Percentiles rank a stretch among this genome's conserved stretches.
Evolutionary conservation across 2,113 vertebrate genomes (phyloP).

Genomic region (Motacilla alba): DNA sequence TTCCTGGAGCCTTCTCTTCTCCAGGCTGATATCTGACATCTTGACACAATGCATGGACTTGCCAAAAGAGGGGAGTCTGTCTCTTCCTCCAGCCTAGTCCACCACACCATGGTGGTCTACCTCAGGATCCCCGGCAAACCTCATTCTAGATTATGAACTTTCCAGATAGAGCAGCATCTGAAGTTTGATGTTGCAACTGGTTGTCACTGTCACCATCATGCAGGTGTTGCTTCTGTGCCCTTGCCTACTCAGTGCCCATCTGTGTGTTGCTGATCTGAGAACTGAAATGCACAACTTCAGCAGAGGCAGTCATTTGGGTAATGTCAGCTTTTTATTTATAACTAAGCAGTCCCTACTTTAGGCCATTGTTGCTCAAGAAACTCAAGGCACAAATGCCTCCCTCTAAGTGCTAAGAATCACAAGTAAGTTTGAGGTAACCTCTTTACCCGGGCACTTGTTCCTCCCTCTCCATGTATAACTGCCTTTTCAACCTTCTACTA

Average conservation of each 20-base stretch:
- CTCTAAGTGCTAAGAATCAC: neutral
- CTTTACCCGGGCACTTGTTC: neutral
- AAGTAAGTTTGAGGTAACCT: neutral
- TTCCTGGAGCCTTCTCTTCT: neutral
- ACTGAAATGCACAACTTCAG: neutral
- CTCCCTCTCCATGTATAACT: neutral
- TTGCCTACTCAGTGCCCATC: neutral
- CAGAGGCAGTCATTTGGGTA: neutral
- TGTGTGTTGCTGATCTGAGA: neutral
- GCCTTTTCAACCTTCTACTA: neutral
- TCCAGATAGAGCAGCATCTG: neutral
- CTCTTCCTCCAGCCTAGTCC: neutral
- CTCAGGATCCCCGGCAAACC: neutral
- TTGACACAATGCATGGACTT: neutral
- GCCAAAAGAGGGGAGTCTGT: neutral
- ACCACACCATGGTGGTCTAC: neutral
- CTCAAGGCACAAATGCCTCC: neutral
- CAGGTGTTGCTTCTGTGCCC: neutral
- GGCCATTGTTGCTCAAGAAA: neutral
- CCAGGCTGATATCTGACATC: neutral
- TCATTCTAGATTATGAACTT: neutral
- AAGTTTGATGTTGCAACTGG: neutral
- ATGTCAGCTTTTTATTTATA: neutral
- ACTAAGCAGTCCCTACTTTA: neutral
- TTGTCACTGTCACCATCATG: accelerated